A percentile compares a stretch with the other conserved stretches of the same genome.
These are phyloP conservation scores for Leptopilina clavipes DNA, from an alignment of 1,140 invertebrate genomes.

Conservation along the genomic window DNA sequence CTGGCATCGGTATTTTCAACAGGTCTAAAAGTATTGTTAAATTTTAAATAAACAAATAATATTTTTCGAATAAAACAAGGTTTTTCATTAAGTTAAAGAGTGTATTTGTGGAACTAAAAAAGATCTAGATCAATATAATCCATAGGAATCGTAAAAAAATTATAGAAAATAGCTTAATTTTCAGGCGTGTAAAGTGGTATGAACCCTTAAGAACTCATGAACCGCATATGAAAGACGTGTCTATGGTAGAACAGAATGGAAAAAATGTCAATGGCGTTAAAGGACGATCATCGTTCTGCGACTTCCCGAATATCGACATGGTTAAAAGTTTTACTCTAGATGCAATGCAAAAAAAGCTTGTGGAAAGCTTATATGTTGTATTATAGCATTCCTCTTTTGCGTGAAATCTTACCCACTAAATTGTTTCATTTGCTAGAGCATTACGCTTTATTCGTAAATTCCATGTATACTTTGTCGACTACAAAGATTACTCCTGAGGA, in stretches of 20 bases:
- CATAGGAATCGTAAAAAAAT: too few relatives aligned
- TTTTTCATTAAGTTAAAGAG: too few relatives aligned
- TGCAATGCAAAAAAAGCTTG: constrained; percentile 39
- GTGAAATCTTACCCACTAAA: constrained; percentile 34
- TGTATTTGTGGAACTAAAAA: too few relatives aligned
- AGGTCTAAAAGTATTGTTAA: too few relatives aligned
- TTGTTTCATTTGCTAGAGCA: constrained; percentile 9
- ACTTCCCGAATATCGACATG: constrained; percentile 33
- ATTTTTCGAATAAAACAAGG: too few relatives aligned
- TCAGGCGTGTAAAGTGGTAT: too few relatives aligned
- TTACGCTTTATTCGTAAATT: constrained; percentile 38
- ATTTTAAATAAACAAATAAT: too few relatives aligned
- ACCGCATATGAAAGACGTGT: background rate
- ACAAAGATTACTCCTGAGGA: constrained; percentile 35
- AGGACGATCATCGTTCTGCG: background rate
- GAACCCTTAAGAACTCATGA: background rate
- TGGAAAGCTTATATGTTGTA: constrained; percentile 44
- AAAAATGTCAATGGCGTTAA: background rate
- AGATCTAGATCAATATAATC: too few relatives aligned
- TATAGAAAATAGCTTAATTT: too few relatives aligned
- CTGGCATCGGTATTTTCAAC: too few relatives aligned
- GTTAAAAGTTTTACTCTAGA: constrained; percentile 44
- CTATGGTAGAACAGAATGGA: too few relatives aligned
- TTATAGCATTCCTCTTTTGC: constrained; percentile 39
- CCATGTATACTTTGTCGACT: constrained; percentile 37